Evolutionary conservation across 2,888 invertebrate genomes (phyloP).

Genomic region (Apodemia hepburni): DNA sequence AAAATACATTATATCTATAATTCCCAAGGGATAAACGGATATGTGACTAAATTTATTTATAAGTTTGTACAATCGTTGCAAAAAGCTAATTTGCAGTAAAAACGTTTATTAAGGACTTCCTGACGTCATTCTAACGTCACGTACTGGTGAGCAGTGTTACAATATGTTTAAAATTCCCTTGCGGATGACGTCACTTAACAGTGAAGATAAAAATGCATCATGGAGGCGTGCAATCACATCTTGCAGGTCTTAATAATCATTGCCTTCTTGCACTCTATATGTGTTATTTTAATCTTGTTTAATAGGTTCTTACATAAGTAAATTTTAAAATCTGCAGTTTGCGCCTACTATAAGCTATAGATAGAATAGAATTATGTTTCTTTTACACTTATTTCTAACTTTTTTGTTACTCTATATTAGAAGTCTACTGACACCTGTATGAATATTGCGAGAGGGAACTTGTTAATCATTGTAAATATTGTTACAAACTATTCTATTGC

Average conservation of each 20-base stretch:
- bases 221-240: background rate
- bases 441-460: conserved; percentile 38
- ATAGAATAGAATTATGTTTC: conserved; percentile 1
- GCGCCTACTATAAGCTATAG: background rate
- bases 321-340: background rate
- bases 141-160: too few relatives aligned
- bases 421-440: conserved; percentile 10
- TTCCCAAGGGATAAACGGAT: too few relatives aligned
- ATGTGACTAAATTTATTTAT: too few relatives aligned
- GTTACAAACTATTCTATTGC: conserved; percentile 58
- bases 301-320: background rate
- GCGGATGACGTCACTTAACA: background rate
- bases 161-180: too few relatives aligned
- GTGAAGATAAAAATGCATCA: too few relatives aligned
- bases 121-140: too few relatives aligned
- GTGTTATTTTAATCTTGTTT: background rate
- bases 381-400: conserved; percentile 1
- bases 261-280: background rate
- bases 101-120: too few relatives aligned
- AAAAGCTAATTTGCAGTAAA: too few relatives aligned
- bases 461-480: conserved; percentile 72
- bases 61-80: too few relatives aligned
- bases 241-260: background rate
- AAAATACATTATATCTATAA: too few relatives aligned
- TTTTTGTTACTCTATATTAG: conserved; percentile 6